Conservation (phyloP, 2,113 vertebrate species). For the Cyanoliseus patagonus region DNA sequence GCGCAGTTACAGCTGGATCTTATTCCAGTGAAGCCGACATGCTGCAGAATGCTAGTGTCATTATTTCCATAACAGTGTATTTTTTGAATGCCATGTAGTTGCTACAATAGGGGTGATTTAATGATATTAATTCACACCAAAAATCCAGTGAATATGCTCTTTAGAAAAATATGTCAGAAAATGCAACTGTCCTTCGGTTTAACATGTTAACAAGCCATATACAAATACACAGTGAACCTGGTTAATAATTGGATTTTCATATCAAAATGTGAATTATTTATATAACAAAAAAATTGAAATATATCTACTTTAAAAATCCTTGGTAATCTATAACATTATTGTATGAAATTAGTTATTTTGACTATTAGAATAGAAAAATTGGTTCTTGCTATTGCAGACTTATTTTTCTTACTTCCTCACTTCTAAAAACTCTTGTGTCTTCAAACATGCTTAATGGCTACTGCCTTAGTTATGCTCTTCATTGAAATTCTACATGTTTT, state of each 20-base stretch:
- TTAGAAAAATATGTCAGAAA: background rate
- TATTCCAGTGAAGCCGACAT: background rate
- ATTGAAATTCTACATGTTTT: background rate
- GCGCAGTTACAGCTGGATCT: background rate
- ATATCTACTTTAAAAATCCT: background rate
- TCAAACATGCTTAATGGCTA: background rate
- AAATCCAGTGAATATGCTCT: background rate
- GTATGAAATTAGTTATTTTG: background rate
- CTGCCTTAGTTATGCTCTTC: background rate
- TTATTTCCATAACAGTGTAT: background rate
- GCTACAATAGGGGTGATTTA: background rate
- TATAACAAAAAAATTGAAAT: background rate
- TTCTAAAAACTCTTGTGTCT: background rate
- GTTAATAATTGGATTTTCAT: background rate
- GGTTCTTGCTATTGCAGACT: background rate
- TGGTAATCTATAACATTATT: background rate
- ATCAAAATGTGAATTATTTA: background rate
- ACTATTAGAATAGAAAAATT: background rate
- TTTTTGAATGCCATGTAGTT: background rate
- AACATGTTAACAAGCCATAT: background rate
- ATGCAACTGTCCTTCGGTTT: background rate
- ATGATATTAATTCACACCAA: background rate
- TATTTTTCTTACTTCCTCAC: background rate
- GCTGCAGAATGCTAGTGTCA: background rate
- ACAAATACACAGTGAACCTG: background rate